Percentiles rank a stretch among this genome's conserved stretches.
Evolutionary conservation across 1,140 invertebrate genomes (phyloP).

Genomic region (Drosophila parabipectinata): DNA sequence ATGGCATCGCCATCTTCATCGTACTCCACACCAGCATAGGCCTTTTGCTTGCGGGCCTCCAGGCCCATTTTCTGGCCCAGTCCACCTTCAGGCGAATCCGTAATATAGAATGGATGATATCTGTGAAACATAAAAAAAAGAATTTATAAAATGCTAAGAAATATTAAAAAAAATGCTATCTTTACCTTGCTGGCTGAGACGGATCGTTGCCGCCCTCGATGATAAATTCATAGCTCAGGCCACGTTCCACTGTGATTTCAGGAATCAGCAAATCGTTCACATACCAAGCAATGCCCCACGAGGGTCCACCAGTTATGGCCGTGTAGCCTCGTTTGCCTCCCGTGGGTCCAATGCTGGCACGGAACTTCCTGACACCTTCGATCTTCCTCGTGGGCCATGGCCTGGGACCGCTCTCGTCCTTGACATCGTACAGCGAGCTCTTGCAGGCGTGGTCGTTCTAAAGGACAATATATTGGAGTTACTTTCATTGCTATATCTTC

Average conservation of each 20-base stretch:
- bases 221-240: slow-evolving; percentile 94
- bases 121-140: slow-evolving; percentile 76
- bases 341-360: slow-evolving; percentile 92
- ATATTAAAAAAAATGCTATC: background rate
- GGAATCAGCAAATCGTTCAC: slow-evolving; percentile 96
- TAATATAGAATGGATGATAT: slow-evolving; percentile 98
- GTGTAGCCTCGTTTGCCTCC: slow-evolving; percentile 92
- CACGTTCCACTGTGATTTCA: slow-evolving; percentile 94
- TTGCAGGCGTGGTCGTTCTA: slow-evolving; percentile 82
- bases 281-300: slow-evolving; percentile 97
- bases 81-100: slow-evolving; percentile 92
- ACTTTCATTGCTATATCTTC: background rate
- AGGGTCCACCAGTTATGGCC: slow-evolving; percentile 91
- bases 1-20: slow-evolving; percentile 90
- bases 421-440: slow-evolving; percentile 83
- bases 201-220: slow-evolving; percentile 92
- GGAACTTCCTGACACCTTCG: slow-evolving; percentile 86
- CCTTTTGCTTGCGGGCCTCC: slow-evolving; percentile 88
- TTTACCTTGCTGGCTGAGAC: slow-evolving; percentile 87
- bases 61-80: slow-evolving; percentile 90
- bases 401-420: slow-evolving; percentile 85
- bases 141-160: background rate
- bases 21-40: slow-evolving; percentile 92
- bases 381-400: slow-evolving; percentile 87
- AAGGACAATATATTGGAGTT: background rate